Evolutionary conservation across 2,113 vertebrate species (phyloP).

Genomic region (Cottus gobio): DNA sequence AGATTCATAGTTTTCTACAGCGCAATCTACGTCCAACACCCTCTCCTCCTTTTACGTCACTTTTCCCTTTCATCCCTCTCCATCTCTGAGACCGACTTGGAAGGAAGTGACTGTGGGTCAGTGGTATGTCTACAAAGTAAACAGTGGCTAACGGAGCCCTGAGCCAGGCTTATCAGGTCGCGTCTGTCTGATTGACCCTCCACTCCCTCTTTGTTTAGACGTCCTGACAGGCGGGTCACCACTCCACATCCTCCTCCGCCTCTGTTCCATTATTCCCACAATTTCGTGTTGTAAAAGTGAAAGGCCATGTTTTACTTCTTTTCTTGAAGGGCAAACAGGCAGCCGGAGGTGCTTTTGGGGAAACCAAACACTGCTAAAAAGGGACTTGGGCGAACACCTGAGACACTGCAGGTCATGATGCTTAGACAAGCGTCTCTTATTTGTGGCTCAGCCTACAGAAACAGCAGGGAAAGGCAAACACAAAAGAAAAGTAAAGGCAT

Average conservation of each 20-base stretch:
- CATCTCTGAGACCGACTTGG: conserved; percentile 48
- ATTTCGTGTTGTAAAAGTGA: conserved; percentile 81
- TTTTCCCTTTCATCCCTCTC: conserved; percentile 40
- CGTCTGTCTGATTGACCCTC: conserved; percentile 76
- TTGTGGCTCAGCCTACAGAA: conserved; percentile 42
- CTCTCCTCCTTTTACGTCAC: conserved; percentile 15
- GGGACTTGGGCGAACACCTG: conserved; percentile 45
- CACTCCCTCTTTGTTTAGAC: conserved; percentile 79
- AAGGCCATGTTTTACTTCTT: conserved; percentile 82
- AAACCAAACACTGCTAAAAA: conserved; percentile 75
- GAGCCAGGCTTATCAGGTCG: conserved; percentile 75
- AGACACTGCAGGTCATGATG: conserved; percentile 52
- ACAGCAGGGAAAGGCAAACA: conserved; percentile 63
- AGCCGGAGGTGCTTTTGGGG: conserved; percentile 62
- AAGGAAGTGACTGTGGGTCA: conserved; percentile 76
- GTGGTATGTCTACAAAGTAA: conserved; percentile 80
- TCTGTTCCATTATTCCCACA: conserved; percentile 75
- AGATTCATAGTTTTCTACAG: not conserved
- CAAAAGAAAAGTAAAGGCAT: conserved; percentile 49
- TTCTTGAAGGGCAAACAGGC: conserved; percentile 77
- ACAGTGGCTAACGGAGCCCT: conserved; percentile 73
- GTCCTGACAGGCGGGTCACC: conserved; percentile 75
- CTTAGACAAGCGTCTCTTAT: conserved; percentile 56
- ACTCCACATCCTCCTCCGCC: conserved; percentile 77
- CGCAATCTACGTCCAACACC: conserved; percentile 8